Percentiles rank a stretch among this genome's conserved stretches.
Conservation (phyloP, 2,888 invertebrate species). For the Drosophila bunnanda region DNA sequence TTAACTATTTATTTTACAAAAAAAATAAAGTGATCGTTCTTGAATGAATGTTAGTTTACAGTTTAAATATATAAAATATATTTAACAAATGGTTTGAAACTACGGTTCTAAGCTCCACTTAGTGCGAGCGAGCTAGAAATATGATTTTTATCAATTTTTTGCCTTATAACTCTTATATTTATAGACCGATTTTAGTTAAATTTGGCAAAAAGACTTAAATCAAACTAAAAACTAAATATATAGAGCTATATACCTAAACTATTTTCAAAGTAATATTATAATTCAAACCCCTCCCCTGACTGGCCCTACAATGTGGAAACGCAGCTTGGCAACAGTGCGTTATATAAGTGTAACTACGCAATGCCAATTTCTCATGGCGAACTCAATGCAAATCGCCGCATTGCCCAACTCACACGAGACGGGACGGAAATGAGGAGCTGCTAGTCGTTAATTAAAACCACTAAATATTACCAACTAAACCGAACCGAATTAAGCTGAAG, state of each 20-base stretch:
- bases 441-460: conserved; percentile 69
- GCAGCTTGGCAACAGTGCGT: conserved; percentile 11
- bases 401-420: conserved; percentile 51
- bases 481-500: conserved; percentile 22
- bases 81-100: too few species aligned
- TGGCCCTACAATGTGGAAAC: background rate
- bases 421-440: conserved; percentile 47
- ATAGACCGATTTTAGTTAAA: background rate
- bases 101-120: too few species aligned
- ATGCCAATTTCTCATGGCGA: conserved; percentile 59
- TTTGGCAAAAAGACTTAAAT: background rate
- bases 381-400: conserved; percentile 61
- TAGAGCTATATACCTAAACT: background rate
- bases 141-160: background rate
- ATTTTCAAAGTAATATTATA: background rate
- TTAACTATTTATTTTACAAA: too few species aligned
- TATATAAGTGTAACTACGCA: conserved; percentile 36
- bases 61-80: too few species aligned
- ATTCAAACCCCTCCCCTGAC: background rate
- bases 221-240: background rate
- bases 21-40: too few species aligned
- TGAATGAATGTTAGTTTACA: too few species aligned
- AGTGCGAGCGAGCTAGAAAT: background rate
- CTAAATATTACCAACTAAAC: conserved; percentile 67
- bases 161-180: background rate